phyloP scores from a whole-genome alignment of 2,888 invertebrate species.

The Zygogramma bicolorata region DNA sequence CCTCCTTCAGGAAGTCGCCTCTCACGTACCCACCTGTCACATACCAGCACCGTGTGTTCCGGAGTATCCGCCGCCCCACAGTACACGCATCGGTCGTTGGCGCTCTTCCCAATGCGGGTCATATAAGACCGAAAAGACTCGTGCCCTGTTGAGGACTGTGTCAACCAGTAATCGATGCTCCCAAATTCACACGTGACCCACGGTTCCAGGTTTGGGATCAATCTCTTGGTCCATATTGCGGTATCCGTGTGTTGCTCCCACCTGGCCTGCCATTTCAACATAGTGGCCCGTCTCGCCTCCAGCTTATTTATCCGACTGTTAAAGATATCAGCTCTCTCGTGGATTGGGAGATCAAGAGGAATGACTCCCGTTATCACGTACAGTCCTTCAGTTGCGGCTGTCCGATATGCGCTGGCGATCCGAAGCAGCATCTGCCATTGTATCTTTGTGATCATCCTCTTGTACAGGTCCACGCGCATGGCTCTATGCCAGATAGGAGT shows the following conservation, averaged over 20 bases:
- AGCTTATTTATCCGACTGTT: not conserved
- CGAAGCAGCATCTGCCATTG: not conserved
- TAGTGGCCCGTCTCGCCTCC: not conserved
- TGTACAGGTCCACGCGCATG: not conserved
- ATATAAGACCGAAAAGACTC: not conserved
- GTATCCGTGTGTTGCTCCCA: not conserved
- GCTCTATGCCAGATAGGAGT: slow-evolving; percentile 12
- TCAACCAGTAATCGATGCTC: not conserved
- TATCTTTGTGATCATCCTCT: not conserved
- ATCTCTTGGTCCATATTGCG: slow-evolving; percentile 2
- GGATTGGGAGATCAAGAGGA: not conserved
- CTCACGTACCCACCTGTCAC: too few species aligned
- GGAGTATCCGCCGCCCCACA: not conserved
- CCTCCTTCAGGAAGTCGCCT: too few species aligned
- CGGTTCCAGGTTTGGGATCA: not conserved
- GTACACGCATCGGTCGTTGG: not conserved
- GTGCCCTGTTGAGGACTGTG: not conserved
- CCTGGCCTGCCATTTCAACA: not conserved
- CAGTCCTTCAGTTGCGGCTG: not conserved
- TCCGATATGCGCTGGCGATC: not conserved
- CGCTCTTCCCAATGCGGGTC: not conserved
- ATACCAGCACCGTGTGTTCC: too few species aligned
- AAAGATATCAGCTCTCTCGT: not conserved
- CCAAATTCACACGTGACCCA: slow-evolving; percentile 5
- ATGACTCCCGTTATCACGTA: not conserved